Evolutionary conservation across 2,888 invertebrate genomes (phyloP).

Genomic region (Parnassius smintheus): DNA sequence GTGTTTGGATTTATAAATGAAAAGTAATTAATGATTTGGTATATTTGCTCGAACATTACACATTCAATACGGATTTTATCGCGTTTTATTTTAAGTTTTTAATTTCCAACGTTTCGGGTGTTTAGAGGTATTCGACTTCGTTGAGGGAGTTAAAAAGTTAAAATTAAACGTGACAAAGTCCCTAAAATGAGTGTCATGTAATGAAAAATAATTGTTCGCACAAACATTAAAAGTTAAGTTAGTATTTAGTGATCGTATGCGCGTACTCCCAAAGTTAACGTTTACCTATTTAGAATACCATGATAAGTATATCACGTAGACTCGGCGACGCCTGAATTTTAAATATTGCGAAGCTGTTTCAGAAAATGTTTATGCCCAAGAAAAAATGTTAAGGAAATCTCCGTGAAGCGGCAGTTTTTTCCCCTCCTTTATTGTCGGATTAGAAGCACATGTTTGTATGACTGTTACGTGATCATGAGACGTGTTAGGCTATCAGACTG

Average conservation of each 20-base stretch:
- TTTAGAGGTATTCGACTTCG: too few species aligned
- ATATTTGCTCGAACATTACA: too few species aligned
- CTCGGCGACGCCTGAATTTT: conserved; percentile 67
- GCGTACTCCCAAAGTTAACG: conserved; percentile 20
- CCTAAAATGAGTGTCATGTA: background rate
- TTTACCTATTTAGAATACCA: conserved; percentile 61
- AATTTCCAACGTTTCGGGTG: too few species aligned
- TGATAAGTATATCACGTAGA: conserved; percentile 77
- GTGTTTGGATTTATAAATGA: too few species aligned
- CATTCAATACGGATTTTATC: too few species aligned
- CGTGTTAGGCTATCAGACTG: conserved; percentile 22
- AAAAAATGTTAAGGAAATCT: conserved; percentile 52
- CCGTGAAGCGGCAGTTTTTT: conserved; percentile 47
- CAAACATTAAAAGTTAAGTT: conserved; percentile 3
- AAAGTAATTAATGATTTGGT: too few species aligned
- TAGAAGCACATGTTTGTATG: conserved; percentile 56
- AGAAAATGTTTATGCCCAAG: conserved; percentile 61
- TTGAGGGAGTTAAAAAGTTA: too few species aligned
- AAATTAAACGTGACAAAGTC: too few species aligned
- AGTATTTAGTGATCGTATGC: conserved; percentile 1
- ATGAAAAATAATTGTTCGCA: conserved; percentile 1
- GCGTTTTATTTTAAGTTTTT: too few species aligned
- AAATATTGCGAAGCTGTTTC: conserved; percentile 66
- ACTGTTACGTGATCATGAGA: conserved; percentile 46
- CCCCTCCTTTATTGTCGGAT: conserved; percentile 61